Conservation (phyloP, 1,140 invertebrate genomes). For the Adoxophyes honmai region DNA sequence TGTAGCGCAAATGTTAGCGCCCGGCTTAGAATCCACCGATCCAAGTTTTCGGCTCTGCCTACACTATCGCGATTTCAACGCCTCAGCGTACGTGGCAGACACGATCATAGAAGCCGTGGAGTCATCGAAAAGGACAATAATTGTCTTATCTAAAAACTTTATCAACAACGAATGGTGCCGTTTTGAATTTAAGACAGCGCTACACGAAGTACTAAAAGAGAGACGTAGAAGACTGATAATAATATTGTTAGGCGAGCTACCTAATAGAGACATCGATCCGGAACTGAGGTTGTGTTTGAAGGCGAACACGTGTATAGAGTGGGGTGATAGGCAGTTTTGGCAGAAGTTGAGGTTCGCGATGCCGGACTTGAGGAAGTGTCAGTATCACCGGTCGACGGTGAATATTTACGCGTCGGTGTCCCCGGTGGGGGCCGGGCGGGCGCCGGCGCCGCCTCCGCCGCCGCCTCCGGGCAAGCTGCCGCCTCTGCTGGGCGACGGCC, state of each 20-base stretch:
- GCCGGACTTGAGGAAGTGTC: constrained; percentile 85
- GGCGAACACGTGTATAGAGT: constrained; percentile 93
- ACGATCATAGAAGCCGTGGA: constrained; percentile 94
- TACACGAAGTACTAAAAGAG: constrained; percentile 93
- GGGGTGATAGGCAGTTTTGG: constrained; percentile 96
- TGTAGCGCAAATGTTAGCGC: constrained; percentile 90
- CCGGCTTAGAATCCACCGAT: constrained; percentile 86
- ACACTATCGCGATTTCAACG: constrained; percentile 90
- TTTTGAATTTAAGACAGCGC: constrained; percentile 94
- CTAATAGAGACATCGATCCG: constrained; percentile 90
- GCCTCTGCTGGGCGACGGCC: constrained; percentile 67
- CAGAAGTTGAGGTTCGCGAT: constrained; percentile 94
- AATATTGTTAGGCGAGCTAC: constrained; percentile 90
- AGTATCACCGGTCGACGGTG: constrained; percentile 79
- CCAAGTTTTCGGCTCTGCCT: constrained; percentile 88
- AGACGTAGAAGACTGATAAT: constrained; percentile 89
- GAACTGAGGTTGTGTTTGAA: constrained; percentile 93
- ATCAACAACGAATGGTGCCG: constrained; percentile 95
- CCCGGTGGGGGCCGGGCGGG: constrained; percentile 74
- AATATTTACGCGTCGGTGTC: constrained; percentile 83
- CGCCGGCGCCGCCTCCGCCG: constrained; percentile 81
- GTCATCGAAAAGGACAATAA: constrained; percentile 91
- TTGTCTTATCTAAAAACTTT: constrained; percentile 95
- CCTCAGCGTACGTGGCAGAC: constrained; percentile 90
- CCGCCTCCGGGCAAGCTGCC: constrained; percentile 79